Conservation (phyloP, 2,113 vertebrate genomes). For the Rhynchomys soricoides region DNA sequence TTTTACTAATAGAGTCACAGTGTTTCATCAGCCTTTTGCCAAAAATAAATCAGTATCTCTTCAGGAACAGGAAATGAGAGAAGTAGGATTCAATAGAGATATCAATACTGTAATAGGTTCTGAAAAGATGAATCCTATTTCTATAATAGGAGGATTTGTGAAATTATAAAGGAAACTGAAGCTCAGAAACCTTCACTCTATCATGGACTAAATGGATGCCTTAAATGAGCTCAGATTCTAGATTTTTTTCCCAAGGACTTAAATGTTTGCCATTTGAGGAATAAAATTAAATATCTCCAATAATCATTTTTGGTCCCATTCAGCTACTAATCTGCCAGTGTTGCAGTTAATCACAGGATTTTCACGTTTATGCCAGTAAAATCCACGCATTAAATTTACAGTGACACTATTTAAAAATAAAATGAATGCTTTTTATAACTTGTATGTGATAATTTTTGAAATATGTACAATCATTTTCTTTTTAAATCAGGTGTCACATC, state of each 20-base stretch:
- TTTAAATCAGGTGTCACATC: not conserved
- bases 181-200: not conserved
- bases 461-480: not conserved
- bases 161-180: not conserved
- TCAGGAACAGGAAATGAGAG: conserved; percentile 59
- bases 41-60: conserved; percentile 52
- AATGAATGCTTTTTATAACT: not conserved
- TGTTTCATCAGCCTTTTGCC: conserved; percentile 48
- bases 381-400: not conserved
- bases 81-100: conserved; percentile 42
- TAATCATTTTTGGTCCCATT: not conserved
- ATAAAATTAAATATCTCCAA: not conserved
- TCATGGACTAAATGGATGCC: not conserved
- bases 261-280: not conserved
- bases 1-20: conserved; percentile 17
- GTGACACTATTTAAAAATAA: not conserved
- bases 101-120: conserved; percentile 47
- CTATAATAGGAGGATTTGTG: not conserved
- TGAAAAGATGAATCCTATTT: conserved; percentile 18
- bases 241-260: not conserved
- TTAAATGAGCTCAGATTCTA: not conserved
- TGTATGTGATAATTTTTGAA: not conserved
- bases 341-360: not conserved
- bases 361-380: not conserved
- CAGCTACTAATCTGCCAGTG: fast-evolving